phyloP scores from a whole-genome alignment of 2,888 invertebrate genomes.

The Chaitophorus viminalis region DNA sequence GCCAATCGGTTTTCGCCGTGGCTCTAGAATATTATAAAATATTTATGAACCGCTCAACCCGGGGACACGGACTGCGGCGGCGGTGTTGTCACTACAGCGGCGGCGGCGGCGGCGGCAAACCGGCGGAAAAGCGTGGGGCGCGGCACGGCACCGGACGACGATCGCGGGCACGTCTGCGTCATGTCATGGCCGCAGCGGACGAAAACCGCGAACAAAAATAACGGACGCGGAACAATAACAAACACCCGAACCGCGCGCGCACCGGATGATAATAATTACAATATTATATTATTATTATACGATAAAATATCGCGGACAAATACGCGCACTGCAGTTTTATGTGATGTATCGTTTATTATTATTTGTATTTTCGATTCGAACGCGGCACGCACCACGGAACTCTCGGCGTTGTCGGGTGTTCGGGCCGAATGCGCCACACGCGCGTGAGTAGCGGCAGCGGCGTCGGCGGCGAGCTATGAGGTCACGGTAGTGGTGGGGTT shows the following conservation, averaged over 20 bases:
- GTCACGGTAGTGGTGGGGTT: constrained; percentile 30
- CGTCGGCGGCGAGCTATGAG: neutral
- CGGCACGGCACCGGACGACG: neutral
- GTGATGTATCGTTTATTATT: no score
- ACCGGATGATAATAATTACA: no score
- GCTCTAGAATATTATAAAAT: no score
- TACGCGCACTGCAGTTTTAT: no score
- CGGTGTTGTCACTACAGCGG: neutral
- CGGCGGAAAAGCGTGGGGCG: no score
- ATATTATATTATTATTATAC: no score
- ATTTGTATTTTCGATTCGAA: neutral
- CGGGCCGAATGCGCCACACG: constrained; percentile 1
- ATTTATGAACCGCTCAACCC: no score
- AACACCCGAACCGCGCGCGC: no score
- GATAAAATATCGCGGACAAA: neutral
- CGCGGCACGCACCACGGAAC: neutral
- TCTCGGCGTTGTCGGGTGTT: neutral
- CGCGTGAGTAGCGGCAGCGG: neutral
- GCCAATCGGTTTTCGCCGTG: no score
- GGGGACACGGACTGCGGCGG: neutral
- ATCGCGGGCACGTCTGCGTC: neutral
- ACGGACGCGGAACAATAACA: no score
- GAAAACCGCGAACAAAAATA: no score
- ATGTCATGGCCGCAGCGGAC: neutral
- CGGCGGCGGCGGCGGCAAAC: neutral